Base-by-base conservation (phyloP, 2,888 invertebrate genomes). In the Drosophila leonis region DNA sequence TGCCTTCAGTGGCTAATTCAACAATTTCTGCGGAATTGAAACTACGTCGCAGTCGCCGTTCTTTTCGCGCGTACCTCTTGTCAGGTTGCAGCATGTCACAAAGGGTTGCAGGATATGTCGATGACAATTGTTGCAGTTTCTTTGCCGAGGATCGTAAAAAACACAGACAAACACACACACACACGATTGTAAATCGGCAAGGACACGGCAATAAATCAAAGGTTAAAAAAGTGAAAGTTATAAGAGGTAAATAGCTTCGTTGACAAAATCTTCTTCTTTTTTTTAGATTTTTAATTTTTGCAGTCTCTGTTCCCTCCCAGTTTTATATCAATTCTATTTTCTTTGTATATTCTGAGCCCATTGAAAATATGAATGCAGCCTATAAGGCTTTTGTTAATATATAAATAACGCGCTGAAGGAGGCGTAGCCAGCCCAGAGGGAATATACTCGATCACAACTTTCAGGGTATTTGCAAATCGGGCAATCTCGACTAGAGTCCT, bases 41-140 rank as follows among this genome's bases (percentile, higher is more conserved):
- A 75, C 72, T 54, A 64, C 69, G 76, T 57, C 72, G 54, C 27
- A 10, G 39, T 42, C 29, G 27, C 13, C 27, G 65, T 54, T 59
- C 61, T 29, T 56, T 61, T 68, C 60, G 56, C 18, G 48, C 33
- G 35, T 29, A 12, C 42, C 46, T 48, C 67, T 64, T 39, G 82
- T 83, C 87, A 90, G 84, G 89, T 87, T 87, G 70, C 68, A 73
- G 67, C 33, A 48, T 33, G 27, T 33, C 66, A 73, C 88, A 89
- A 88, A 88, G 87, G 87, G 87, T 88, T 88, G 85, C 56, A 84
- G 82, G 88, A 73, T 72, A 82, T 80, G 75, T 20, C 60, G 69
- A 61, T 72, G 82, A 72, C 88, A 89, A 89, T 87, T 87, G 88
- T 87, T 87, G 89, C 86, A 64, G 89, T 89, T 87, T 63, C 82